Evolutionary conservation across 2,888 invertebrate species (phyloP), one percentile per base, ranked within the genome.

Genomic region (Dicyrtomina minuta): DNA sequence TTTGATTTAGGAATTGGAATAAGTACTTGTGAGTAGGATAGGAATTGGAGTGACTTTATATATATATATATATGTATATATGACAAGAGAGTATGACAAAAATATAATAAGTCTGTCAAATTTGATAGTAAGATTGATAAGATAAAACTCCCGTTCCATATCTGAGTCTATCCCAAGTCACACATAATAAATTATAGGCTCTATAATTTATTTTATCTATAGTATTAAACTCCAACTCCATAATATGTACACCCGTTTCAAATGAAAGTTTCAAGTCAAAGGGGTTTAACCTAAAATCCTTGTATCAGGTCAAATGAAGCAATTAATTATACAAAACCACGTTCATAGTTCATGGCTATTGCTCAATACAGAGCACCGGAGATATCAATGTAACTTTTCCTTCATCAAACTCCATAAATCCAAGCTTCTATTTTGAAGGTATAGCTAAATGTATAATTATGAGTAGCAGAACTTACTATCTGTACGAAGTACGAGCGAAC

Each of bases 271-370:
- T 41, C 27, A 33, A 64, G 51, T 51, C 64, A 51, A 39, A 61
- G 61, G 61, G 51, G 64, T 64, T 64, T 64, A 64, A 64, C 64
- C 64, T 64, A 51, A 64, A 64, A 51, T 64, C 64, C 64, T 64
- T 64, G 64, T 49, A 64, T 26, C 64, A 64, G 64, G 64, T 64
- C 64, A 64, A 64, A 64, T 51, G 10, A 33, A 64, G 26, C 39
- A 39, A 51, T 64, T 64, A 64, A 64, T 64, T 64, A 64, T 64
- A 64, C 64, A 17, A n/a, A 22, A 17, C 51, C 64, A 64, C 64
- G 64, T 64, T 64, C 64, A 51, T 64, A 64, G 64, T 64, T 64
- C 64, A 64, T 64, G 64, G 64, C 44, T 62, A 27, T 49, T 62
- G 33, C 62, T 49, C 49, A 49, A 26, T 15, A 26, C 53, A 15